Conservation (phyloP, 2,113 vertebrate species). For the Ptilorrhoa leucosticta region DNA sequence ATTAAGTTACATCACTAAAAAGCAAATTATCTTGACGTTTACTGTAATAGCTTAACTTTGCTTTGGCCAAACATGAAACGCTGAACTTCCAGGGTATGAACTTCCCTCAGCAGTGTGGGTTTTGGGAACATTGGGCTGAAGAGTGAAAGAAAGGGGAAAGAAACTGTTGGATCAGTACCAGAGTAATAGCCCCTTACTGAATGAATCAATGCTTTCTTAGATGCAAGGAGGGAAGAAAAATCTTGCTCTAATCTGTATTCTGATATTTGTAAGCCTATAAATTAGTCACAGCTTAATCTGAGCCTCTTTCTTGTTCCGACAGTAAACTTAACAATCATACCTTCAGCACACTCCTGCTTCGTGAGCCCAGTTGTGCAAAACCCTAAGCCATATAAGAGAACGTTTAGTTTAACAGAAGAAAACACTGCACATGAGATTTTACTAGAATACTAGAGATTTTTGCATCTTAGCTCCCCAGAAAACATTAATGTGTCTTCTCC, state of each 20-base stretch:
- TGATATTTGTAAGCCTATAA: neutral
- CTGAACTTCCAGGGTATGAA: neutral
- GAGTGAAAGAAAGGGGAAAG: neutral
- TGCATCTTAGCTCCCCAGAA: neutral
- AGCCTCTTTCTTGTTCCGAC: neutral
- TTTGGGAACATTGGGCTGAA: neutral
- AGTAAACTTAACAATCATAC: neutral
- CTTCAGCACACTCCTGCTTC: neutral
- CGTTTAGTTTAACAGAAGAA: neutral
- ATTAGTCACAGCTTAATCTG: neutral
- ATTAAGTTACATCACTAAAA: neutral
- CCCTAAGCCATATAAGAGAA: neutral
- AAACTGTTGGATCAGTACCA: neutral
- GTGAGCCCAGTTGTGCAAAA: neutral
- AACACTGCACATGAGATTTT: rapidly evolving
- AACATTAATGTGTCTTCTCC: neutral
- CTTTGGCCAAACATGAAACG: neutral
- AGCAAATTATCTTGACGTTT: neutral
- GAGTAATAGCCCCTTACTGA: neutral
- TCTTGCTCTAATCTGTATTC: neutral
- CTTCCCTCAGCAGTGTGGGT: neutral
- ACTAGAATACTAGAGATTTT: neutral
- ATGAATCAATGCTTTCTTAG: neutral
- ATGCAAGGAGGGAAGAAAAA: neutral
- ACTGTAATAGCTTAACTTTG: conserved; percentile 1